phyloP scores from a whole-genome alignment of 2,113 vertebrate genomes.

The Lasiurus borealis region DNA sequence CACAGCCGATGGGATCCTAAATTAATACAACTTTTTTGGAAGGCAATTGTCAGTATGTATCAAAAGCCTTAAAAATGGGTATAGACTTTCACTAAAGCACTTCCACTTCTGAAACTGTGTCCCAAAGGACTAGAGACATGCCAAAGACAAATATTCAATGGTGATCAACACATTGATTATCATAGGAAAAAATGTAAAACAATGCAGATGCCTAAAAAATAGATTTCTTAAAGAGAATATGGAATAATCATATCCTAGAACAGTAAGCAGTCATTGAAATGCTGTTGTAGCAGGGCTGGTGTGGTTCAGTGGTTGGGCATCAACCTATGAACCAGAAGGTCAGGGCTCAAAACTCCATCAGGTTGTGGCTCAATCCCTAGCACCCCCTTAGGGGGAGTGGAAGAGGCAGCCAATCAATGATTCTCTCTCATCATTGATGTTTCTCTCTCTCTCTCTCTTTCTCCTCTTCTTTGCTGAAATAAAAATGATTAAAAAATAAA shows the following conservation, averaged over 20 bases:
- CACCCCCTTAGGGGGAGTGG: too few relatives aligned
- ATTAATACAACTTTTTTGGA: slow-evolving; percentile 63
- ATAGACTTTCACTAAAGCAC: not conserved
- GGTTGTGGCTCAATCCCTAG: too few relatives aligned
- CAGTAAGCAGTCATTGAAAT: not conserved
- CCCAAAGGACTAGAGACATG: not conserved
- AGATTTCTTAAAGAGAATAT: slow-evolving; percentile 1
- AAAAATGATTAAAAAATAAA: not conserved
- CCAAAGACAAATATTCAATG: not conserved
- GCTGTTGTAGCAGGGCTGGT: not conserved
- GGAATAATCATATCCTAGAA: not conserved
- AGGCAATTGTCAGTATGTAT: slow-evolving; percentile 58
- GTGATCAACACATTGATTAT: not conserved
- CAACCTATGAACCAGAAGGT: too few relatives aligned
- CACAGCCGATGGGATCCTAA: slow-evolving; percentile 57
- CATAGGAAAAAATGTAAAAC: not conserved
- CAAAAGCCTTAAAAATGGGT: slow-evolving; percentile 48
- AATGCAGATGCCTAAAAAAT: not conserved
- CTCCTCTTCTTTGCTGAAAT: too few relatives aligned
- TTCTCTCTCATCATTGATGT: too few relatives aligned
- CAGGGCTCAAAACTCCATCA: too few relatives aligned
- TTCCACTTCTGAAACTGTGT: slow-evolving; percentile 52
- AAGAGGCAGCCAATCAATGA: too few relatives aligned
- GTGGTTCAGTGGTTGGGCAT: too few relatives aligned
- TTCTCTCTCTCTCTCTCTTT: too few relatives aligned